Evolutionary conservation across 2,888 invertebrate genomes (phyloP), one percentile per base, ranked within the genome.

Genomic region (Ethmia dodecea): DNA sequence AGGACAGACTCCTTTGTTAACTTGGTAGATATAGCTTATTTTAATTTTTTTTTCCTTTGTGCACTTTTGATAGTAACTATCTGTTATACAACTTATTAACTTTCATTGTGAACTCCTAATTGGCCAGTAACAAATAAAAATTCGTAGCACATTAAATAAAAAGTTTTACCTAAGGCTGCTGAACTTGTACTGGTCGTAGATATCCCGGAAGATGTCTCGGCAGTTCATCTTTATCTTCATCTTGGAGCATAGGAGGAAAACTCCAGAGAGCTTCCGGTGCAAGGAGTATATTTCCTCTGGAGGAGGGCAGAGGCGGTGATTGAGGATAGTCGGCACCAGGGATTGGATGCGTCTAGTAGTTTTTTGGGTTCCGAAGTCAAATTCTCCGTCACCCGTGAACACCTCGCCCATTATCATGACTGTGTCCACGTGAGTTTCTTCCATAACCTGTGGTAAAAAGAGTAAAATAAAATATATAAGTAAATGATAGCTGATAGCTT

Each of bases 241-340:
- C 60, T 96, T 97, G 0, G 96, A 90, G 64, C 97, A 97, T 0
- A 99, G 84, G 13, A 99, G 83, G 76, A 98, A 99, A 9, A 97
- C 92, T 0, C 99, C 99, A 0, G 99, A 96, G 29, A 99, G 88
- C 81, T 99, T 99, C 38, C 99, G 89, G 70, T 99, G 99, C 12
- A 99, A 87, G 0, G 99, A 99, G 81, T 99, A 99, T 49, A 97
- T 96, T 81, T 99, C 99, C 73, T 99, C 98, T 0, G 99, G 99
- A 0, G 99, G 99, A 1, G 99, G 97, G 40, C 97, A 96, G 1
- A 99, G 88, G 13, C 99, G 88, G 64, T 99, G 97, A 28, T 92
- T 92, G 33, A 99, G 86, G 89, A 99, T 98, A 0, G 97, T 95
- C 0, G 99, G 99, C 1, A 98, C 94, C 12, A 96, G 76, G 3